Percentiles rank a stretch among this genome's conserved stretches.
These are phyloP conservation scores for Gulo gulo DNA, from an alignment of 2,113 vertebrate species.

Conservation along the genomic window DNA sequence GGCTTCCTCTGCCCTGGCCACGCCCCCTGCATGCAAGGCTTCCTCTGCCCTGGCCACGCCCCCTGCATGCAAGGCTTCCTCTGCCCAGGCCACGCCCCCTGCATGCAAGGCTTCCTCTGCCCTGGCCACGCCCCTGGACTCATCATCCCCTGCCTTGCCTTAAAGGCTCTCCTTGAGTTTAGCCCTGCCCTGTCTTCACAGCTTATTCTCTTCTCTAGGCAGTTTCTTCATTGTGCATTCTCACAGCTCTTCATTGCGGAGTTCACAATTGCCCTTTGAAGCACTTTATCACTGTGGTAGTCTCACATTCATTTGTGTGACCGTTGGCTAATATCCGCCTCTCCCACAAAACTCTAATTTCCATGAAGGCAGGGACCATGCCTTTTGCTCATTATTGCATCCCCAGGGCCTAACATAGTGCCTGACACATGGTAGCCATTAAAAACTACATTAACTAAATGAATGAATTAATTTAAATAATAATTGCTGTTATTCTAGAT, in stretches of 20 bases:
- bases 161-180: neutral
- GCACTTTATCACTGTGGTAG: neutral
- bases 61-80: neutral
- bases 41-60: neutral
- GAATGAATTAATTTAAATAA: conserved; percentile 79
- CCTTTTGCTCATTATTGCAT: conserved; percentile 30
- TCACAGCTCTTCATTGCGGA: neutral
- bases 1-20: neutral
- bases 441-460: conserved; percentile 70
- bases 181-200: neutral
- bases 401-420: conserved; percentile 48
- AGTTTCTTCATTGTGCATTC: neutral
- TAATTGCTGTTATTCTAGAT: conserved; percentile 75
- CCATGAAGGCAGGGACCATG: neutral
- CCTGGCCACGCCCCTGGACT: neutral
- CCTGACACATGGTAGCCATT: conserved; percentile 62
- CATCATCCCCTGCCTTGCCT: too few species aligned
- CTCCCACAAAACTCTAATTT: conserved; percentile 34
- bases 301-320: conserved; percentile 13
- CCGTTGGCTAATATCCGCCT: neutral
- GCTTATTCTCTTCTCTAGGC: neutral
- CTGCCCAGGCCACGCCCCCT: neutral
- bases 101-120: neutral
- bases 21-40: accelerated
- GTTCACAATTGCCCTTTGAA: neutral